phyloP scores from a whole-genome alignment of 2,797 vertebrate genomes.

The Alauda arvensis region DNA sequence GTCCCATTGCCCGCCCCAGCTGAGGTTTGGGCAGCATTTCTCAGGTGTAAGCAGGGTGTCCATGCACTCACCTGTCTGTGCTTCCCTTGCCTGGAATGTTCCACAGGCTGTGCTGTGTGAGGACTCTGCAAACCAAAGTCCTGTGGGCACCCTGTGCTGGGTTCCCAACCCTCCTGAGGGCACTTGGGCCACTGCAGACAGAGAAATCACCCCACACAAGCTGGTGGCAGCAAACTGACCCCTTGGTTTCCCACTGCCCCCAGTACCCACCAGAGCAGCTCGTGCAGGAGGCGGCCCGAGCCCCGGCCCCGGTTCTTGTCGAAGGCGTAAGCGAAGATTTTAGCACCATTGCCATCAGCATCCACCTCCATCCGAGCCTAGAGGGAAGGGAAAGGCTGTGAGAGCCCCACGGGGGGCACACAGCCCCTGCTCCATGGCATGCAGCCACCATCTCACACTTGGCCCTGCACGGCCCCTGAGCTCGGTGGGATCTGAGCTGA shows the following conservation, averaged over 20 bases:
- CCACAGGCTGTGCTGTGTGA: neutral
- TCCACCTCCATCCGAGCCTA: constrained; percentile 98
- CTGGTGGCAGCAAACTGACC: neutral
- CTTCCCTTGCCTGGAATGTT: fast-evolving
- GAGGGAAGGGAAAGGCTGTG: neutral
- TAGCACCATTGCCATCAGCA: constrained; percentile 96
- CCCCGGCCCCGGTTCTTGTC: constrained; percentile 95
- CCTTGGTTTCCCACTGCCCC: neutral
- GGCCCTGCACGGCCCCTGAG: neutral
- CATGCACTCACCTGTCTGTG: neutral
- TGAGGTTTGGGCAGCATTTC: neutral
- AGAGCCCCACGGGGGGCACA: neutral
- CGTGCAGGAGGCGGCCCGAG: constrained; percentile 89
- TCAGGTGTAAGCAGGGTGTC: neutral
- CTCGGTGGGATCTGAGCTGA: neutral
- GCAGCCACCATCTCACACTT: neutral
- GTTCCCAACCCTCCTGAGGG: neutral
- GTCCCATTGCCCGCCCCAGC: too few species aligned
- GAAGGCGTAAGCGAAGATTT: constrained; percentile 96
- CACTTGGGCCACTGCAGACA: neutral
- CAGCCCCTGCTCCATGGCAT: fast-evolving
- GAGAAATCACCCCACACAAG: neutral
- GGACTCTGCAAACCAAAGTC: neutral
- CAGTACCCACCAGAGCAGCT: constrained; percentile 89
- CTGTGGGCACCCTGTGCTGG: neutral